Evolutionary conservation across 53 echinoderm and acorn worm genomes (phyloP), one percentile per base, ranked within the genome.

Genomic region (Holothuria leucospilota): DNA sequence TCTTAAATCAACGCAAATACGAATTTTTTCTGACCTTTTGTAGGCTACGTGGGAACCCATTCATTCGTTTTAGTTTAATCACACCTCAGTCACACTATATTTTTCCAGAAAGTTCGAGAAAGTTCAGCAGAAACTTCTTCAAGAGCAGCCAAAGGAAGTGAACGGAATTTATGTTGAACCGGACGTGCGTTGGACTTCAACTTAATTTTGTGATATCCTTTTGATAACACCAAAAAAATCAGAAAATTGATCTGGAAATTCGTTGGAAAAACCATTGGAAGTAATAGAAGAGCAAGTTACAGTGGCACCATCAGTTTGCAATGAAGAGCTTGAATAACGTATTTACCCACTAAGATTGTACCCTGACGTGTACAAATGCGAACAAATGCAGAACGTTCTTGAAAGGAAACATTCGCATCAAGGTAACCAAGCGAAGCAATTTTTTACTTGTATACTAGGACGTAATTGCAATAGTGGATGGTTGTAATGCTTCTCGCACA

Each of bases 1-100:
- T 67, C 88, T 58, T 27, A 94, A 53, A 74, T 94, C 92, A 69
- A 94, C 86, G 82, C 95, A 94, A 25, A 91, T 39, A 29, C 92
- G 68, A 20, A 92, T 21, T 39, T 88, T 63, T 25, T 92, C 89
- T 23, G 62, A 65, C 25, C 90, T 93, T 42, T 88, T 88, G 52
- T 41, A 34, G 5, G 73, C 66, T n/a, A n/a, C n/a, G n/a, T n/a
- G 2, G 92, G 92, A 61, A 94, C 66, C 94, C 94, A 94, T 25
- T 90, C 82, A 51, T 68, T 67, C 5, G 90, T 71, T 51, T 94
- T 90, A 13, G 49, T 49, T 24, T 88, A 77, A 61, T 69, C 34
- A n/a, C n/a, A n/a, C 59, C 81, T 94, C 90, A 63, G 88, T 94
- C 10, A 94, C 86, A 18, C 70, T 89, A 26, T 92, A 82, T 16